These are phyloP conservation scores for Glyptemys insculpta DNA, from an alignment of 2,797 vertebrate genomes.

Conservation along the genomic window DNA sequence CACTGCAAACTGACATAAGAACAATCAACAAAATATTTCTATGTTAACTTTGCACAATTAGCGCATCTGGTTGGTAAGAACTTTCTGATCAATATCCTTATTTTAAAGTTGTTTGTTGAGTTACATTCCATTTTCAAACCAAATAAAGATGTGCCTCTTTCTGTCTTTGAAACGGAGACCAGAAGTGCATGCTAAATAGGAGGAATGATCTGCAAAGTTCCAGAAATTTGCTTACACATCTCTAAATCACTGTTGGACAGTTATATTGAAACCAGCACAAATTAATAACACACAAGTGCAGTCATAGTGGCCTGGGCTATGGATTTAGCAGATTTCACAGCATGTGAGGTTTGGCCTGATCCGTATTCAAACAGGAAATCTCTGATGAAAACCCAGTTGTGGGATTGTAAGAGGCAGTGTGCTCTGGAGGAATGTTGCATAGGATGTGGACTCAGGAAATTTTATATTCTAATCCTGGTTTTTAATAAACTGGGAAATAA, in stretches of 20 bases:
- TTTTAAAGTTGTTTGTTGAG: not conserved
- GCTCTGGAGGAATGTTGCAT: not conserved
- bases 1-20: constrained; percentile 92
- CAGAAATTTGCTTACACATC: not conserved
- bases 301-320: not conserved
- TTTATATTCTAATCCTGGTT: not conserved
- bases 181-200: not conserved
- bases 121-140: not conserved
- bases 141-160: not conserved
- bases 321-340: not conserved
- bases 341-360: not conserved
- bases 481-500: constrained; percentile 5
- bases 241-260: not conserved
- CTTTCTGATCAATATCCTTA: not conserved
- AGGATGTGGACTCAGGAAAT: not conserved
- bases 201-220: not conserved
- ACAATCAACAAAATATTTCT: constrained; percentile 25
- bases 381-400: not conserved
- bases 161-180: not conserved
- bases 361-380: not conserved
- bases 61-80: not conserved
- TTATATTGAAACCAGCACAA: not conserved
- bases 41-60: not conserved
- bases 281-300: not conserved
- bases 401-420: not conserved